Evolutionary conservation across 2,113 vertebrate species (phyloP).

Genomic region (Rhinoptilus africanus): DNA sequence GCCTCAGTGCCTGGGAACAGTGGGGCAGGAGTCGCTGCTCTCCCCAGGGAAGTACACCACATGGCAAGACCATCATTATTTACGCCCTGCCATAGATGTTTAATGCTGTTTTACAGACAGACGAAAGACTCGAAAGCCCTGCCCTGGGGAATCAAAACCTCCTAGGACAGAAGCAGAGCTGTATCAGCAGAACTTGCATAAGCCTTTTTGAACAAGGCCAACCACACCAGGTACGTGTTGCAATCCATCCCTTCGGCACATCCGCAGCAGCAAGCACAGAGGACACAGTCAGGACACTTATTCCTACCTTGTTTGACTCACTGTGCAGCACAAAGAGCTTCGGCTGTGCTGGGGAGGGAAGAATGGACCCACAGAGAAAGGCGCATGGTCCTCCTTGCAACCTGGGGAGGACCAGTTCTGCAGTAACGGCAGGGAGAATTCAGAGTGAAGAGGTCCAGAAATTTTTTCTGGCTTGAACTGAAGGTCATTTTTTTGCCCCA

Average conservation of each 20-base stretch:
- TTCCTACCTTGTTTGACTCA: not conserved
- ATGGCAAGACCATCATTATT: not conserved
- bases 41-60: not conserved
- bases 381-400: accelerated
- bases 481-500: not conserved
- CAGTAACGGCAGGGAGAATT: not conserved
- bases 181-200: accelerated
- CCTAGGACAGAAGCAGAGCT: not conserved
- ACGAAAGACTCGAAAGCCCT: not conserved
- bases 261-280: not conserved
- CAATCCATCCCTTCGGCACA: not conserved
- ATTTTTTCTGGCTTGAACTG: not conserved
- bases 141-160: not conserved
- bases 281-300: not conserved
- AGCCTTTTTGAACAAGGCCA: not conserved
- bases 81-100: not conserved
- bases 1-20: not conserved
- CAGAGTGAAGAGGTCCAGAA: not conserved
- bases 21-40: not conserved
- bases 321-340: not conserved
- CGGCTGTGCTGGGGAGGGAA: not conserved
- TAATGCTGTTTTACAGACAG: not conserved
- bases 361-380: not conserved
- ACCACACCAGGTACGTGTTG: accelerated
- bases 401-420: not conserved